Evolutionary conservation across 2,797 vertebrate species (phyloP).

Genomic region (Eptatretus atami): DNA sequence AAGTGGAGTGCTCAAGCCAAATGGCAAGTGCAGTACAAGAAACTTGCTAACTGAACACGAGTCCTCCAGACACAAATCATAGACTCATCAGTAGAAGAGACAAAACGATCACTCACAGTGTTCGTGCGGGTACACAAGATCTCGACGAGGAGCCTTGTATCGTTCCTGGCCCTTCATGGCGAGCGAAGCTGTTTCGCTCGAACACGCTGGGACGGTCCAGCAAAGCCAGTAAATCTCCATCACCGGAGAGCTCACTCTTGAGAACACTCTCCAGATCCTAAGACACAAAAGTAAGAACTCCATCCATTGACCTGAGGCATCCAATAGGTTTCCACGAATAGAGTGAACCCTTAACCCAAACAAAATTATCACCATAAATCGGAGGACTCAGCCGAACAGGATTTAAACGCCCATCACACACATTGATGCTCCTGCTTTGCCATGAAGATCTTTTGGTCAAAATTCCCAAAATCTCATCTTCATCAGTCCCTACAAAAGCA

Average conservation of each 20-base stretch:
- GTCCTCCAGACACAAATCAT: too few species aligned
- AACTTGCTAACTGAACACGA: too few species aligned
- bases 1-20: too few species aligned
- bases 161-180: conserved; percentile 22
- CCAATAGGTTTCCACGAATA: too few species aligned
- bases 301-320: too few species aligned
- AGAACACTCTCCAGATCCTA: conserved; percentile 20
- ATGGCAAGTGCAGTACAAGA: too few species aligned
- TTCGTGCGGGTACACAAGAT: conserved; percentile 21
- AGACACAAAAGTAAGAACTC: too few species aligned
- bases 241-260: conserved; percentile 22
- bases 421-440: conserved; percentile 22
- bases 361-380: too few species aligned
- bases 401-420: conserved; percentile 20
- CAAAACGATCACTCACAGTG: conserved; percentile 13
- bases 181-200: conserved; percentile 15
- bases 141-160: conserved; percentile 19
- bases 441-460: conserved; percentile 16
- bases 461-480: conserved; percentile 21
- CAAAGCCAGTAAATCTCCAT: conserved; percentile 20
- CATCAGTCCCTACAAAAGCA: conserved; percentile 18
- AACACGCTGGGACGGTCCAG: conserved; percentile 19
- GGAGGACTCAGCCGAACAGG: conserved; percentile 13
- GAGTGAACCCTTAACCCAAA: too few species aligned
- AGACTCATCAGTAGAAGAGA: too few species aligned